phyloP scores from a whole-genome alignment of 2,113 vertebrate genomes.

The Clarias magur region DNA sequence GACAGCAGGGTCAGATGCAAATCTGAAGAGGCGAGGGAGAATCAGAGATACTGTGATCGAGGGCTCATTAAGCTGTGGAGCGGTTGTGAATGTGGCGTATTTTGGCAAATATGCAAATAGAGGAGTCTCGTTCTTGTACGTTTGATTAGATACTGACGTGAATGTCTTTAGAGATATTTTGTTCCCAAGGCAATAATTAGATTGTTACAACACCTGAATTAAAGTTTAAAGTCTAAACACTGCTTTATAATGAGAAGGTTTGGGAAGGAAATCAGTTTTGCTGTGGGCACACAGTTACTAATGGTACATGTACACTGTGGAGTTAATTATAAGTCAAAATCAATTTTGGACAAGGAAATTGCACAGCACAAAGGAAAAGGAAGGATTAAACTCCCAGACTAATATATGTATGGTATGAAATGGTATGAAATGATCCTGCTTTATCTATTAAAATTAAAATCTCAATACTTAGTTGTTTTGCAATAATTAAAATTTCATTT shows the following conservation, averaged over 20 bases:
- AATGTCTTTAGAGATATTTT: neutral
- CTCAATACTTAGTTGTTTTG: neutral
- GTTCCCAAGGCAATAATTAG: conserved; percentile 46
- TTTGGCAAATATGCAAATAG: conserved; percentile 49
- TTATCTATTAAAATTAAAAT: neutral
- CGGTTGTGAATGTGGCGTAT: conserved; percentile 36
- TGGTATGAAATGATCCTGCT: neutral
- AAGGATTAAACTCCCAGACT: conserved; percentile 1
- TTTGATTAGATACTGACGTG: conserved; percentile 39
- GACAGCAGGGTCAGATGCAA: conserved; percentile 42
- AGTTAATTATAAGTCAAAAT: conserved; percentile 56
- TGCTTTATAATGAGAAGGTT: conserved; percentile 48
- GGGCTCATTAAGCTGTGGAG: conserved; percentile 38
- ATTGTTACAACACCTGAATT: conserved; percentile 39
- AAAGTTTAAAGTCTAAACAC: conserved; percentile 42
- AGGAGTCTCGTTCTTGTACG: conserved; percentile 30
- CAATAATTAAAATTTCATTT: neutral
- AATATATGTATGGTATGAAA: too few relatives aligned
- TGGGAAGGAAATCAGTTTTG: conserved; percentile 24
- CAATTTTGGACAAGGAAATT: conserved; percentile 42
- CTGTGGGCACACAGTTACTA: conserved; percentile 13
- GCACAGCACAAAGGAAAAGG: conserved; percentile 14
- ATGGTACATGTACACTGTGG: neutral
- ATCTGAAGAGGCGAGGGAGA: conserved; percentile 38
- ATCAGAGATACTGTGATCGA: conserved; percentile 26